Evolutionary conservation across 2,797 vertebrate species (phyloP), one percentile per base, ranked within the genome.

Genomic region (Avahi laniger): DNA sequence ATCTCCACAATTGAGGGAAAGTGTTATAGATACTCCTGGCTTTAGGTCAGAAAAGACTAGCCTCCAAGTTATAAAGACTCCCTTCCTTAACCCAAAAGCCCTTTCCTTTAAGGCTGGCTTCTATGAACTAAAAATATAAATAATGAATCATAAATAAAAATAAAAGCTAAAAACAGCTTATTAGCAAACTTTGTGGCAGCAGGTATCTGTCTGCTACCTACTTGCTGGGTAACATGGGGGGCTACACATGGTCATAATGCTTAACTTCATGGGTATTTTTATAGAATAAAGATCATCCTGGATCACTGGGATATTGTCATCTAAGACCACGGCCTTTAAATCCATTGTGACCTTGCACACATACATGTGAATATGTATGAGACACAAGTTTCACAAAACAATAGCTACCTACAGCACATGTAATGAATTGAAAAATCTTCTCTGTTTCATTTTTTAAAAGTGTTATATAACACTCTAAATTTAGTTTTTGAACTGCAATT

Each of bases 401-500:
- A 84, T 12, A 57, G 30, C 38, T 72, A 48, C 20, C 33, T 9
- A 2, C n/a, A 82, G 30, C 7, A 50, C 7, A 10, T 38, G 33
- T 35, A 72, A 28, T 81, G 50, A 95, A 54, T 24, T 88, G 6
- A 48, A 76, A 50, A n/a, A 35, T 28, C 75, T 75, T 93, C 52
- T 75, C 38, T 84, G 43, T 7, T 61, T 81, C 38, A 33, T 33
- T 33, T 81, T 63, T 67, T 41, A 7, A 79, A 89, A 81, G 48
- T 30, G 35, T 93, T 80, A n/a, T 4, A 35, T 15, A 86, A 89
- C 30, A 12, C 30, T 46, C 50, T 73, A 81, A 81, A 89, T 80
- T 72, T 86, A 85, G 50, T 57, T 92, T 89, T 81, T 85, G 33
- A 92, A 73, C 20, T 85, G 26, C 8, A n/a, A 33, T 54, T 86